Percentiles rank a stretch among this genome's conserved stretches.
phyloP scores from a whole-genome alignment of 1,140 invertebrate species.

The Plodia interpunctella region DNA sequence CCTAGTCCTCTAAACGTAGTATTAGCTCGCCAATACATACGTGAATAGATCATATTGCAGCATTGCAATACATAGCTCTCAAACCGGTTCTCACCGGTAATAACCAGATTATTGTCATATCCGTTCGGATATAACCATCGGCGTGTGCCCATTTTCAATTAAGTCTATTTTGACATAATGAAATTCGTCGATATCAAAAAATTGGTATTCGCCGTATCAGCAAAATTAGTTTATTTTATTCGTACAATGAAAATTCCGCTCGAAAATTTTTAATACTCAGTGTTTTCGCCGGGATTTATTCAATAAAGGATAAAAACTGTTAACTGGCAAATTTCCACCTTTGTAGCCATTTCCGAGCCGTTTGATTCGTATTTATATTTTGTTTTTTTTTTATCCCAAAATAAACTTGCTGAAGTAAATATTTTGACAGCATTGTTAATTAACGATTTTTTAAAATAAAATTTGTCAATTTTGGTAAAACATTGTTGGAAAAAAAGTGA shows the following conservation, averaged over 20 bases:
- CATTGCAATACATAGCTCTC: slow-evolving; percentile 1
- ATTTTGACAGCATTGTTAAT: too few relatives aligned
- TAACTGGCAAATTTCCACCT: neutral
- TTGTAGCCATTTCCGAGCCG: neutral
- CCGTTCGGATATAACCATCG: slow-evolving; percentile 27
- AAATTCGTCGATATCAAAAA: slow-evolving; percentile 29
- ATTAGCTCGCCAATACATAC: too few relatives aligned
- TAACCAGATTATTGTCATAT: slow-evolving; percentile 64
- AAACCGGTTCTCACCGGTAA: slow-evolving; percentile 39
- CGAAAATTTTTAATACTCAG: slow-evolving; percentile 7
- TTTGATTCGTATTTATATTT: too few relatives aligned
- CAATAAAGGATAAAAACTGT: neutral
- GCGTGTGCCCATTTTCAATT: slow-evolving; percentile 46
- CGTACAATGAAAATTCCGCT: slow-evolving; percentile 11
- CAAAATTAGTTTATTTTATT: slow-evolving; percentile 5
- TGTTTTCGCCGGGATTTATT: slow-evolving; percentile 6
- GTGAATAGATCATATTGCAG: too few relatives aligned
- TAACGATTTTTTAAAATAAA: too few relatives aligned
- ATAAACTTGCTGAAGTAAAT: too few relatives aligned
- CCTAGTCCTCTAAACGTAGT: too few relatives aligned
- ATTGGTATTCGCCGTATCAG: slow-evolving; percentile 19
- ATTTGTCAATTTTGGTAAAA: too few relatives aligned
- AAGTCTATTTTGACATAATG: slow-evolving; percentile 39
- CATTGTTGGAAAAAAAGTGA: too few relatives aligned
- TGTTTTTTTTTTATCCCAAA: too few relatives aligned